Base-by-base conservation (phyloP, 1,140 invertebrate genomes). In the Diplogasteroides magnus region DNA sequence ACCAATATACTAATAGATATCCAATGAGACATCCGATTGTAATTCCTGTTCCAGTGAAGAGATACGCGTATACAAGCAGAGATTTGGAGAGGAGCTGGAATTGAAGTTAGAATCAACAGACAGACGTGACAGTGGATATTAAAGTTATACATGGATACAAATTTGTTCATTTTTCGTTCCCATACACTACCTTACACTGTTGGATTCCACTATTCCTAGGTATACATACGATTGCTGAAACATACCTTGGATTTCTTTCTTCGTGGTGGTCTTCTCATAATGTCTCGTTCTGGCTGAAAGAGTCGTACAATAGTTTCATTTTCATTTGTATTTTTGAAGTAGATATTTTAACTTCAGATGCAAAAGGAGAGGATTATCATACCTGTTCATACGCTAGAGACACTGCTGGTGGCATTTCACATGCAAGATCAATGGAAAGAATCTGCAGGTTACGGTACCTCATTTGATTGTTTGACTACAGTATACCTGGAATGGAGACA, bases 301-400 rank as follows among this genome's bases (percentile, higher is more conserved):
- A n/a, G n/a, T n/a, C n/a, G n/a, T n/a, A n/a, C n/a, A n/a, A n/a
- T n/a, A n/a, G n/a, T n/a, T n/a, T n/a, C n/a, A n/a, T n/a, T n/a
- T n/a, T n/a, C n/a, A n/a, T n/a, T n/a, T n/a, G n/a, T n/a, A n/a
- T n/a, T n/a, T n/a, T n/a, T n/a, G n/a, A n/a, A n/a, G n/a, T n/a
- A n/a, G n/a, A n/a, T n/a, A n/a, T n/a, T n/a, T n/a, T n/a, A n/a
- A n/a, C n/a, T n/a, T n/a, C n/a, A n/a, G n/a, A n/a, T n/a, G n/a
- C n/a, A n/a, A n/a, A n/a, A n/a, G n/a, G n/a, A n/a, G n/a, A n/a
- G n/a, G n/a, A n/a, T n/a, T n/a, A n/a, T n/a, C n/a, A n/a, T n/a
- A n/a, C n/a, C n/a, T n/a, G 75, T 74, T 83, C 82, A 70, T 83
- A 83, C n/a, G 82, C 82, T n/a, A 83, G 63, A n/a, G 79, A 82